A percentile compares a stretch with the other conserved stretches of the same genome.
These are phyloP conservation scores for Drosophila guanche DNA, from an alignment of 1,140 invertebrate genomes.

Conservation along the genomic window DNA sequence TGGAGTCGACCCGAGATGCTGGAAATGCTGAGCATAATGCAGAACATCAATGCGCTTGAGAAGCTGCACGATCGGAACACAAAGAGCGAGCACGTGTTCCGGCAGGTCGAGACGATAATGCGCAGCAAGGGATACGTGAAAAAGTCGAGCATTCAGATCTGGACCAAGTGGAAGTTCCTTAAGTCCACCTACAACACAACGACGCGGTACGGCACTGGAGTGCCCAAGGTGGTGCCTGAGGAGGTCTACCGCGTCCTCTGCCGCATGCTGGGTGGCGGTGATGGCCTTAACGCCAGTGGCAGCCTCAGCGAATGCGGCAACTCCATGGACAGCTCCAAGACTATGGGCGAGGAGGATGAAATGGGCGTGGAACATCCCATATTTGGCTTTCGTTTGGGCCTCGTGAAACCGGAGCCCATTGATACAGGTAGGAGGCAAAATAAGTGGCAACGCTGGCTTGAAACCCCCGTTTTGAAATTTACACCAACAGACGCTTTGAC, in stretches of 20 bases:
- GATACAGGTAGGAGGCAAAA: constrained; percentile 56
- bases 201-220: constrained; percentile 59
- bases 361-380: constrained; percentile 76
- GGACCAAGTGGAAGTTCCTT: constrained; percentile 82
- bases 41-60: constrained; percentile 70
- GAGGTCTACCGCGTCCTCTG: constrained; percentile 70
- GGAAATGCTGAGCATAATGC: constrained; percentile 75
- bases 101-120: constrained; percentile 72
- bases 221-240: constrained; percentile 74
- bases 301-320: constrained; percentile 57
- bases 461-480: too few species aligned
- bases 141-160: constrained; percentile 77
- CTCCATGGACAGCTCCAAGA: constrained; percentile 58
- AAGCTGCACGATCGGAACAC: constrained; percentile 72
- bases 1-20: constrained; percentile 79
- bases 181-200: constrained; percentile 81
- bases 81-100: constrained; percentile 74
- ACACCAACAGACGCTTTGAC: too few species aligned
- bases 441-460: too few species aligned
- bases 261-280: constrained; percentile 52
- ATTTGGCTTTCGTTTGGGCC: constrained; percentile 74
- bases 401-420: constrained; percentile 66
- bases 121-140: constrained; percentile 68
- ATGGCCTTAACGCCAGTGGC: constrained; percentile 31
- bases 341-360: constrained; percentile 41